Conservation (phyloP, 2,888 invertebrate genomes). For the Pseudeuparius sepicola region DNA sequence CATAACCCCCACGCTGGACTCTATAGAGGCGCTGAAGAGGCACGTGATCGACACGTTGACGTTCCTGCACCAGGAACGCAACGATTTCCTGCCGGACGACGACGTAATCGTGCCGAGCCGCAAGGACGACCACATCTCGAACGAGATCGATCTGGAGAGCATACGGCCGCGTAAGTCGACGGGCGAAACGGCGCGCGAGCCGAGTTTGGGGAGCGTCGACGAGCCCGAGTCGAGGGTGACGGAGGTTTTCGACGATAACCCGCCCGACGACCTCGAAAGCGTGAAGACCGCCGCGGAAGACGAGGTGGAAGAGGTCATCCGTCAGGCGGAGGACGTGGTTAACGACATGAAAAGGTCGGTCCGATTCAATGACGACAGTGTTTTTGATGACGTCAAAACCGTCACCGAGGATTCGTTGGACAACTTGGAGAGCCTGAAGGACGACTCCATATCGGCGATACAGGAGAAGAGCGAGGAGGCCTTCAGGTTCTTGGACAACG, state of each 20-base stretch:
- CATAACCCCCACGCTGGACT: conserved; percentile 22
- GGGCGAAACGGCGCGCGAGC: background rate
- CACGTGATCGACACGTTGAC: conserved; percentile 37
- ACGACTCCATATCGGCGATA: conserved; percentile 33
- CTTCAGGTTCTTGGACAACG: conserved; percentile 38
- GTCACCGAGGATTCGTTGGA: conserved; percentile 37
- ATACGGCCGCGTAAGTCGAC: conserved; percentile 23
- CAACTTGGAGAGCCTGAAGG: conserved; percentile 33
- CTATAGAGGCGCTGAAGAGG: conserved; percentile 33
- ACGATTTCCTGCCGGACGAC: conserved; percentile 38
- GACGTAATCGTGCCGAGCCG: conserved; percentile 37
- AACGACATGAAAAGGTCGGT: conserved; percentile 33
- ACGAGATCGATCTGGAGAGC: conserved; percentile 33
- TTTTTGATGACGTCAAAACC: conserved; percentile 34
- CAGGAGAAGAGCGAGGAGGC: conserved; percentile 38
- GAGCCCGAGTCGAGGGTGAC: background rate
- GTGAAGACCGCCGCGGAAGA: conserved; percentile 25
- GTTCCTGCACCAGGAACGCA: conserved; percentile 39
- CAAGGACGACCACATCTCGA: conserved; percentile 37
- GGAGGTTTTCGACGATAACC: too few relatives aligned
- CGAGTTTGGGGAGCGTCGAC: background rate
- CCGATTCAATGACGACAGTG: conserved; percentile 31
- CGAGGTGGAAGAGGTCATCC: conserved; percentile 34
- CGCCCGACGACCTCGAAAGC: conserved; percentile 1
- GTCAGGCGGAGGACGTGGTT: conserved; percentile 34